Evolutionary conservation across 2,797 vertebrate species (phyloP).

Genomic region (Threskiornis aethiopicus): DNA sequence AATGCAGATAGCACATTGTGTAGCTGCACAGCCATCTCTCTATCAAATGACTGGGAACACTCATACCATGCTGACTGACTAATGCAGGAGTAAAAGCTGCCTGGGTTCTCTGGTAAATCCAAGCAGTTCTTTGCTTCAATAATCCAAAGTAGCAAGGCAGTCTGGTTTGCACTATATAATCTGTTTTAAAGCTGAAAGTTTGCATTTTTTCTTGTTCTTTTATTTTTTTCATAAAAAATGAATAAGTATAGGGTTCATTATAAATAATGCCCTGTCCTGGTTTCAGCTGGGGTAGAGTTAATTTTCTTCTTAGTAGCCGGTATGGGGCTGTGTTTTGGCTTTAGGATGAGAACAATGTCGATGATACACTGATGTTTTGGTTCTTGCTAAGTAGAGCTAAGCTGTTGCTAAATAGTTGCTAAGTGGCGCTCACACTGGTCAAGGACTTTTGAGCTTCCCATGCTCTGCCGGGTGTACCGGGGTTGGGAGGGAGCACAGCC

Average conservation of each 20-base stretch:
- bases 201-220: neutral
- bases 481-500: too few species aligned
- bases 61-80: neutral
- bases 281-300: too few species aligned
- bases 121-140: neutral
- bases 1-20: neutral
- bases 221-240: neutral
- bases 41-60: neutral
- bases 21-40: neutral
- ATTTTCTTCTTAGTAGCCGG: too few species aligned
- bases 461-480: too few species aligned
- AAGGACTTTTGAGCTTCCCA: too few species aligned
- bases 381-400: too few species aligned
- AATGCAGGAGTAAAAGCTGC: neutral
- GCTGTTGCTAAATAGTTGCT: too few species aligned
- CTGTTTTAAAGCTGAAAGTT: neutral
- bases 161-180: neutral
- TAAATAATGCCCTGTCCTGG: neutral
- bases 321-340: too few species aligned
- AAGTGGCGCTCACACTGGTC: too few species aligned
- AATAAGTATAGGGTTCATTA: neutral
- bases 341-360: too few species aligned
- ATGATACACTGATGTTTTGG: too few species aligned
- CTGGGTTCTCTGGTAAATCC: neutral
- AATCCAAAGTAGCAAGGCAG: neutral